phyloP scores from a whole-genome alignment of 2,888 invertebrate genomes.

The Agelastica alni region DNA sequence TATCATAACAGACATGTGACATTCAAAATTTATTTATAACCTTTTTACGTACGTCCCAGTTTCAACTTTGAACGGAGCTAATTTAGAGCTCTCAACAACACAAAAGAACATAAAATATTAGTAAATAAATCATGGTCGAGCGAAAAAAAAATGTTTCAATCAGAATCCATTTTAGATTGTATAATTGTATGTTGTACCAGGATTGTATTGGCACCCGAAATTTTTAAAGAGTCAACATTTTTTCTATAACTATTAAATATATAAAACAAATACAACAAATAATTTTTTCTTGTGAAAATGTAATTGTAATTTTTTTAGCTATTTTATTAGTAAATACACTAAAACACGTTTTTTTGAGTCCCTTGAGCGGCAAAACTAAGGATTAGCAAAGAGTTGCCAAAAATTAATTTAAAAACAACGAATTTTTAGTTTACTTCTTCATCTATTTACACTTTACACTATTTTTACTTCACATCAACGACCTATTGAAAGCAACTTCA shows the following conservation, averaged over 20 bases:
- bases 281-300: neutral
- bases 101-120: slow-evolving; percentile 32
- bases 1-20: too few species aligned
- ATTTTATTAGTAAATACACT: too few species aligned
- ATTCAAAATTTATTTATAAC: too few species aligned
- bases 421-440: too few species aligned
- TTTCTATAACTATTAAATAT: neutral
- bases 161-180: slow-evolving; percentile 49
- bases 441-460: too few species aligned
- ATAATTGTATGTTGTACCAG: neutral
- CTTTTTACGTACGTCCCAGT: neutral
- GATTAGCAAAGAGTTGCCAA: too few species aligned
- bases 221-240: neutral
- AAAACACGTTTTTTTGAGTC: too few species aligned
- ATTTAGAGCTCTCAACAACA: slow-evolving; percentile 21
- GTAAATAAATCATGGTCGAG: slow-evolving; percentile 47
- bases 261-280: neutral
- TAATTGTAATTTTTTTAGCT: neutral
- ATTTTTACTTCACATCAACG: too few species aligned
- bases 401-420: too few species aligned
- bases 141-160: slow-evolving; percentile 51
- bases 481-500: too few species aligned
- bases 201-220: neutral
- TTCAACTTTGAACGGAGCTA: slow-evolving; percentile 15
- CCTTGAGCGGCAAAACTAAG: too few species aligned